Percentiles rank a stretch among this genome's conserved stretches.
These are phyloP conservation scores for Channa striata DNA, from an alignment of 2,797 vertebrate genomes.

Conservation along the genomic window DNA sequence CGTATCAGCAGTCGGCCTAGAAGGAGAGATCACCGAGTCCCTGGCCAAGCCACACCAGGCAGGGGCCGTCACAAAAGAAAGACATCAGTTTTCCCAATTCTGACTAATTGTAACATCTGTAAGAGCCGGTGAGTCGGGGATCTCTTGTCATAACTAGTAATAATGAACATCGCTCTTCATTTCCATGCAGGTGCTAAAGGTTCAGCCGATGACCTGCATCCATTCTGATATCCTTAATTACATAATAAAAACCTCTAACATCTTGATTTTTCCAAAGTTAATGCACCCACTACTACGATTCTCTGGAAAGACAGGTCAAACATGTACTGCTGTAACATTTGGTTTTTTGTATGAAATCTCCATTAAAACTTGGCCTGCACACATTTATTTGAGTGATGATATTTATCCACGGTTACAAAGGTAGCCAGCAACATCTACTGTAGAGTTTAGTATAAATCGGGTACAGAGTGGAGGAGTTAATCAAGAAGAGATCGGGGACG, in stretches of 20 bases:
- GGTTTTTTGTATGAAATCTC: not conserved
- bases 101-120: conserved; percentile 13
- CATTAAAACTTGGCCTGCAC: not conserved
- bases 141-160: conserved; percentile 14
- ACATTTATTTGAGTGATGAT: not conserved
- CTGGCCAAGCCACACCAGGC: too few relatives aligned
- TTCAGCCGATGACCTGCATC: conserved; percentile 27
- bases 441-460: not conserved
- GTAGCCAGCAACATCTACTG: not conserved
- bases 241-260: conserved; percentile 6
- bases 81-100: not conserved
- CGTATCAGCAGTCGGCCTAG: too few relatives aligned
- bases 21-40: too few relatives aligned
- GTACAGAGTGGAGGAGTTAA: not conserved
- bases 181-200: conserved; percentile 17
- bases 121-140: conserved; percentile 17
- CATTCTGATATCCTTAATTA: conserved; percentile 21
- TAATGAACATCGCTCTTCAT: conserved; percentile 29
- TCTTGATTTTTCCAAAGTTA: not conserved
- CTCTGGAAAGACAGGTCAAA: not conserved
- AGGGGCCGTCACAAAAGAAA: too few relatives aligned
- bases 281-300: not conserved
- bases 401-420: not conserved
- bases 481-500: not conserved
- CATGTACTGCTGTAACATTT: not conserved